Evolutionary conservation across 2,113 vertebrate species (phyloP), one percentile per base, ranked within the genome.

Genomic region (Oxyura jamaicensis): DNA sequence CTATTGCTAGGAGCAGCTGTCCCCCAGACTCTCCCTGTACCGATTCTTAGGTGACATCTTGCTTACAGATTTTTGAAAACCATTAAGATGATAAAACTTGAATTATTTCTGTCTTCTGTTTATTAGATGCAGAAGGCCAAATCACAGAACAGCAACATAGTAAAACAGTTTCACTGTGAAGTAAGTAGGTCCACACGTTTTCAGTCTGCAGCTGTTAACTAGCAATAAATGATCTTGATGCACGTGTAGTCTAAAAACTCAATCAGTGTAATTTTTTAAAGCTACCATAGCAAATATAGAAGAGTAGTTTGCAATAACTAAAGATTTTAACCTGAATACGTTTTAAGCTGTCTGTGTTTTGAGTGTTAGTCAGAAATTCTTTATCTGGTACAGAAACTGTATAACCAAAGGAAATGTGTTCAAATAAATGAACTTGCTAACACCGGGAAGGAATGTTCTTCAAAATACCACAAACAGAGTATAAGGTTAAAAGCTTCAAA

Each of bases 11-110:
- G 31, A 94, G n/a, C 39, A 76, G 58, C 29, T 56, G 5, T 39
- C 21, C 1, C 1, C 4, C 7, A 8, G 28, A 22, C 6, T 22
- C 3, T 28, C 60, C 35, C 16, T 56, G 4, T 2, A 52, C 31
- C 7, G 16, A 55, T 67, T 84, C 25, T 67, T 69, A 52, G 14
- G 21, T 56, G 41, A 2, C 25, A 55, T 58, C 28, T 53, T 86
- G 20, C 15, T 81, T 85, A 20, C 9, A 76, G 17, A 35, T 60
- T 36, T 42, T 56, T 89, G 62, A 88, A 95, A 68, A 69, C 3
- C 8, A 8, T 13, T 63, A 71, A 74, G 21, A 23, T 9, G 62
- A 77, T 29, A 80, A 39, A 39, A 39, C 39, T 39, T 39, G 25
- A 55, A 59, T 62, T 52, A 10, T 33, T 25, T 22, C 21, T 78